These are phyloP conservation scores for Mormyrus iriodes DNA, from an alignment of 2,113 vertebrate species.

Conservation along the genomic window DNA sequence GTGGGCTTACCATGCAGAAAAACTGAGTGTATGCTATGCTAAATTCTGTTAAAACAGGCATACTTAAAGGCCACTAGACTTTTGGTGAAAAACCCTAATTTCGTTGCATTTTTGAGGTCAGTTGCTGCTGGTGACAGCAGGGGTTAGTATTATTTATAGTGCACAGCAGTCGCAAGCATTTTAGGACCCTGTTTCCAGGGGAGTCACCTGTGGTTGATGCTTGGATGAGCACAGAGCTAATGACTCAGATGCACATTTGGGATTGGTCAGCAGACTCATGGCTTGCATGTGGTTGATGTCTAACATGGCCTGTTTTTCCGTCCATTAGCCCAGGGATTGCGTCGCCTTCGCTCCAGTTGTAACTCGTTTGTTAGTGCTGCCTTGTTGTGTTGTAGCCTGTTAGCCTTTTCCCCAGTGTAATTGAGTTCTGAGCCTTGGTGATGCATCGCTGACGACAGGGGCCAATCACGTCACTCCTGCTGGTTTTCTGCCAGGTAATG, in stretches of 20 bases:
- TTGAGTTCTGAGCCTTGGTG: constrained; percentile 1
- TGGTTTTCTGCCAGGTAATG: constrained; percentile 19
- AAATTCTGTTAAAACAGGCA: not conserved
- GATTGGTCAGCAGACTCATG: not conserved
- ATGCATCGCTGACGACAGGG: constrained; percentile 12
- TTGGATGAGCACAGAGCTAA: not conserved
- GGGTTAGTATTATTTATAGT: not conserved
- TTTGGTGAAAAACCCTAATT: not conserved
- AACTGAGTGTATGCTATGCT: not conserved
- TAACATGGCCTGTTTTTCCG: not conserved
- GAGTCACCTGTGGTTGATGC: not conserved
- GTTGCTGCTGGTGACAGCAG: not conserved
- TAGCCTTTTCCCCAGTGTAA: constrained; percentile 14
- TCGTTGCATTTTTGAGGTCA: not conserved
- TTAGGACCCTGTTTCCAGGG: not conserved
- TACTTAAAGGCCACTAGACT: not conserved
- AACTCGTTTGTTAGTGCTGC: constrained; percentile 13
- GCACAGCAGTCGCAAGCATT: not conserved
- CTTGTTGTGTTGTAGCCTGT: not conserved
- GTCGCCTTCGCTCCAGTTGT: not conserved
- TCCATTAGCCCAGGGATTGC: not conserved
- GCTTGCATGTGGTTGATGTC: not conserved
- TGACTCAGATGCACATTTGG: not conserved
- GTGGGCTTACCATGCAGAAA: not conserved
- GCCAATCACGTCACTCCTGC: constrained; percentile 7